Evolutionary conservation across 2,888 invertebrate genomes (phyloP), one percentile per base, ranked within the genome.

Genomic region (Pterostichus madidus): DNA sequence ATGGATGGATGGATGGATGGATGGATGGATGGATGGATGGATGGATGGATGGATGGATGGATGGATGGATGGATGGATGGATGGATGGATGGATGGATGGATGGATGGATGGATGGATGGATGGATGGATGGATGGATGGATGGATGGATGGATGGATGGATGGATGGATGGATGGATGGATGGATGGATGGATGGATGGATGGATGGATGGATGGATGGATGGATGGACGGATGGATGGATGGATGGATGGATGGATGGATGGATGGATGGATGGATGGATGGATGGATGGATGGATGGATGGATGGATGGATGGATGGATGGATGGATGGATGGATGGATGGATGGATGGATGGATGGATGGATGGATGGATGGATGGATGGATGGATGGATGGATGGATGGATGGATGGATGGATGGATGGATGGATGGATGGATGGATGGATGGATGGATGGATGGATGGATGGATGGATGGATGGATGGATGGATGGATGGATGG

Each of bases 111-210:
- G 52, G 53, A 32, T 53, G 82, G 78, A 76, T 24, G 59, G 61
- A 68, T 61, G 49, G 73, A 53, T 53, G 68, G 71, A 79, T 53
- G 73, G 77, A 84, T 46, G 46, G 56, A 46, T 80, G 84, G 83
- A 83, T 85, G 84, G 84, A 84, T 81, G 82, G 85, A 52, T 84
- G 84, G 84, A 83, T 84, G 86, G 85, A 85, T 85, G 86, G 85
- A 86, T 87, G 85, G 86, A 86, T 85, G 86, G 87, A 87, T 86
- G 87, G 86, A 86, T 86, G 86, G 85, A 85, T 84, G 83, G 85
- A 84, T 84, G 84, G 84, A 80, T 81, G 56, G 75, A 75, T 61
- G 59, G 83, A 81, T 81, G 77, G 82, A 75, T 61, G 77, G 84
- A 77, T 80, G 77, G 78, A 84, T 56, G 61, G 56, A 59, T 52